phyloP scores from a whole-genome alignment of 1,140 invertebrate genomes.

The Carcinoscorpius rotundicauda region DNA sequence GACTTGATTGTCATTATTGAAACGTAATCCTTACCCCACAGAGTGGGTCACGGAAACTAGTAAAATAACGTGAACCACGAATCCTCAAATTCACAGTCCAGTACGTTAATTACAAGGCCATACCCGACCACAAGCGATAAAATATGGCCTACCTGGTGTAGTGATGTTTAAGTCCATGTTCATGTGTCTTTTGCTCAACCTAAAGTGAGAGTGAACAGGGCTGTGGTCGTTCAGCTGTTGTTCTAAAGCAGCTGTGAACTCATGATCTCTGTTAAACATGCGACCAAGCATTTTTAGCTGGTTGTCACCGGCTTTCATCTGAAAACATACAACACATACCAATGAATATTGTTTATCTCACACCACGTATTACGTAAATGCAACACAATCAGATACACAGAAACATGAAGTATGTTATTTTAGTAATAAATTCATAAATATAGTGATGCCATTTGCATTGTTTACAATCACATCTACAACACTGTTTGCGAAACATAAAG shows the following conservation, averaged over 20 bases:
- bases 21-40: not conserved
- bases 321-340: not conserved
- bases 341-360: no score
- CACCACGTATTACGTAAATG: no score
- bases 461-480: no score
- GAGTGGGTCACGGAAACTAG: not conserved
- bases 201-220: not conserved
- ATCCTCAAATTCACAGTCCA: not conserved
- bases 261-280: constrained; percentile 4
- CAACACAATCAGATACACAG: no score
- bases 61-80: not conserved
- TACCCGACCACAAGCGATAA: no score
- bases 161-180: constrained; percentile 8
- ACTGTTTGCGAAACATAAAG: no score
- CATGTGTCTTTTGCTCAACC: constrained; percentile 8
- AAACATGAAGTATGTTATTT: no score
- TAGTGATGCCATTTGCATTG: no score
- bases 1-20: no score
- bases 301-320: constrained; percentile 7
- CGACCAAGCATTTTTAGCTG: constrained; percentile 4
- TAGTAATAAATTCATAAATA: no score
- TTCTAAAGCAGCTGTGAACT: constrained; percentile 6
- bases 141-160: constrained; percentile 4
- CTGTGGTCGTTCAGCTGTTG: constrained; percentile 6
- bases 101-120: not conserved